These are phyloP conservation scores for Eolophus roseicapilla DNA, from an alignment of 2,113 vertebrate genomes.

Conservation along the genomic window DNA sequence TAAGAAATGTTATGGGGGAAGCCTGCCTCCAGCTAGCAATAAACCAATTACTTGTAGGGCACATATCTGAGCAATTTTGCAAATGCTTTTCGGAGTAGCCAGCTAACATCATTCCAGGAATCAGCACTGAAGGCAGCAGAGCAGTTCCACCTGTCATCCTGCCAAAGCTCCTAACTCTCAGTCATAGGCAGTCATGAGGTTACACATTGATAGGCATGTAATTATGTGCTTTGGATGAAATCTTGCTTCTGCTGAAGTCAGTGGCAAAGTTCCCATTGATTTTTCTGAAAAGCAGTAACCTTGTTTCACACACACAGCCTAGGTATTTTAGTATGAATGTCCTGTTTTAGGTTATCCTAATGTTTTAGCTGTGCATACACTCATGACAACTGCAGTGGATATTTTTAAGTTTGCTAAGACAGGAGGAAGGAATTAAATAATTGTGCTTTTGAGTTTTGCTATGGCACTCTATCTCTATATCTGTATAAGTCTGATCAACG, in stretches of 20 bases:
- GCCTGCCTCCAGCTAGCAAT: neutral
- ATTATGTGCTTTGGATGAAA: neutral
- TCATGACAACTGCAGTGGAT: neutral
- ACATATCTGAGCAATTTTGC: accelerated
- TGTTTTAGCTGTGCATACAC: neutral
- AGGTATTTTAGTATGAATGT: neutral
- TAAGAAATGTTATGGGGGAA: neutral
- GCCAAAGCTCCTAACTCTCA: neutral
- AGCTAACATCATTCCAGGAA: neutral
- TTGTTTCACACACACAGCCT: neutral
- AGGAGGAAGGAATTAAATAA: neutral
- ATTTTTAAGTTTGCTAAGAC: neutral
- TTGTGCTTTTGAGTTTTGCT: neutral
- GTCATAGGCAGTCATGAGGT: neutral
- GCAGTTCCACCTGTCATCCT: neutral
- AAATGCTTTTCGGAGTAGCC: neutral
- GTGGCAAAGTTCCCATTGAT: neutral
- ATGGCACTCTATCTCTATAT: neutral
- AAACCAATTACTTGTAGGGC: neutral
- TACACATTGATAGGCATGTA: neutral
- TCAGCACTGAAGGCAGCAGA: neutral
- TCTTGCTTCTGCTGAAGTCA: neutral
- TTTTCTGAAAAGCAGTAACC: neutral
- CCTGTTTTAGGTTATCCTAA: neutral
- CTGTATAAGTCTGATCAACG: neutral